Evolutionary conservation across 2,888 invertebrate species (phyloP).

Genomic region (Incurvaria masculella): DNA sequence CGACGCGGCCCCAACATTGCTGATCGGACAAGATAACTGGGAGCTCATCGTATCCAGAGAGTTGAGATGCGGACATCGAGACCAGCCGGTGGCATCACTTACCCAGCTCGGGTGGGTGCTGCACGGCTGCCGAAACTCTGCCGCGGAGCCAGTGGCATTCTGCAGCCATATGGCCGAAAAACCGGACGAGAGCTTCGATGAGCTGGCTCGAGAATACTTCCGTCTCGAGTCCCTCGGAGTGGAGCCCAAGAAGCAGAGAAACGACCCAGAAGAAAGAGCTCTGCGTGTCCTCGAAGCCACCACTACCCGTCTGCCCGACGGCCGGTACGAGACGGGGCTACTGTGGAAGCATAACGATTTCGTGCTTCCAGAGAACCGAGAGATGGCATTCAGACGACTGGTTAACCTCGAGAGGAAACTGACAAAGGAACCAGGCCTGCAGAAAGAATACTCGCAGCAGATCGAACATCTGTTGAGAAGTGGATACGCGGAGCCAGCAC

Average conservation of each 20-base stretch:
- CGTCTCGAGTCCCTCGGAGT: not conserved
- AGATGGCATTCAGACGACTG: conserved; percentile 4
- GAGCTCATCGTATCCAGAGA: not conserved
- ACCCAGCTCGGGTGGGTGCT: not conserved
- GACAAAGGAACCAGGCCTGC: conserved; percentile 2
- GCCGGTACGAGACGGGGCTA: conserved; percentile 10
- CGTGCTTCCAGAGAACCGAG: conserved; percentile 9
- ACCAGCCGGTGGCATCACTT: too few relatives aligned
- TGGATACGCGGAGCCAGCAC: conserved; percentile 14
- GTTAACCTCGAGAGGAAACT: conserved; percentile 8
- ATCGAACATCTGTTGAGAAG: conserved; percentile 6
- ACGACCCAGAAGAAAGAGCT: not conserved
- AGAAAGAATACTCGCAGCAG: conserved; percentile 8
- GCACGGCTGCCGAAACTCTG: not conserved
- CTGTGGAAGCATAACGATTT: conserved; percentile 11
- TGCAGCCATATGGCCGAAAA: too few relatives aligned
- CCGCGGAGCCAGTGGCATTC: not conserved
- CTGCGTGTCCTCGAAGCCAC: not conserved
- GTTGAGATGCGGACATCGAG: not conserved
- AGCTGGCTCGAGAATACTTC: not conserved
- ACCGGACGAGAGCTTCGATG: not conserved
- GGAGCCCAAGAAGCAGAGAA: not conserved
- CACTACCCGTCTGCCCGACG: conserved; percentile 2
- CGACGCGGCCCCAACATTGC: not conserved
- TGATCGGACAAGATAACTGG: conserved; percentile 1